These are phyloP conservation scores for Alentia gelatinosa DNA, from an alignment of 2,888 invertebrate species.

Conservation along the genomic window DNA sequence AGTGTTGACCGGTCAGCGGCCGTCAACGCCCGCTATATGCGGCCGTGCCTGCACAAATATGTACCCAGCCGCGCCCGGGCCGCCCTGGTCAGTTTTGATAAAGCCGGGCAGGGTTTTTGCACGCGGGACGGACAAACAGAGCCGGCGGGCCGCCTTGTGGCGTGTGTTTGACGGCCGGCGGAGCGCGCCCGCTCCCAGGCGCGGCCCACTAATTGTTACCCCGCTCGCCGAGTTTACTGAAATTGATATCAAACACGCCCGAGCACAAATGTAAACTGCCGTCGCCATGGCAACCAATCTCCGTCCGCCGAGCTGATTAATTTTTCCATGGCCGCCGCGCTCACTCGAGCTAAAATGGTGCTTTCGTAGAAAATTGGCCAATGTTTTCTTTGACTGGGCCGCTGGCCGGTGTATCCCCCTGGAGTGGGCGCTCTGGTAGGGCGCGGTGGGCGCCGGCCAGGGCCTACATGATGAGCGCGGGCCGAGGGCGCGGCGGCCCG, in stretches of 20 bases:
- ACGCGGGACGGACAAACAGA: not conserved
- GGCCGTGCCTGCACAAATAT: slow-evolving; percentile 46
- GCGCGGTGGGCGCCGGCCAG: not conserved
- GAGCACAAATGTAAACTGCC: slow-evolving; percentile 54
- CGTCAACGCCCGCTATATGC: slow-evolving; percentile 20
- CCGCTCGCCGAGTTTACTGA: slow-evolving; percentile 52
- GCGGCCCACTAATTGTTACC: slow-evolving; percentile 49
- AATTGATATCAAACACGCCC: slow-evolving; percentile 58
- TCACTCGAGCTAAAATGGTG: slow-evolving; percentile 50
- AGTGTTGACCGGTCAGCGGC: slow-evolving; percentile 35
- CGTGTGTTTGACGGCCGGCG: slow-evolving; percentile 3
- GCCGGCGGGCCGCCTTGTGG: not conserved
- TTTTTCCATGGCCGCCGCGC: slow-evolving; percentile 51
- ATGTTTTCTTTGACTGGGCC: slow-evolving; percentile 46
- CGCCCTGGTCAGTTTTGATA: slow-evolving; percentile 49
- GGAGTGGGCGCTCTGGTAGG: too few relatives aligned
- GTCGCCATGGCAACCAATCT: slow-evolving; percentile 53
- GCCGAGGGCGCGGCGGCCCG: not conserved
- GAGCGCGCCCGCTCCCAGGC: not conserved
- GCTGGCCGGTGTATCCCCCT: not conserved
- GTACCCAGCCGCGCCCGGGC: slow-evolving; percentile 11
- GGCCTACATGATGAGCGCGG: not conserved
- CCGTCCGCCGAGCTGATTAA: slow-evolving; percentile 53
- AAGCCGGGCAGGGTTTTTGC: slow-evolving; percentile 26
- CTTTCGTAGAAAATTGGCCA: slow-evolving; percentile 51